phyloP scores from a whole-genome alignment of 2,113 vertebrate species.

The Catagonus wagneri region DNA sequence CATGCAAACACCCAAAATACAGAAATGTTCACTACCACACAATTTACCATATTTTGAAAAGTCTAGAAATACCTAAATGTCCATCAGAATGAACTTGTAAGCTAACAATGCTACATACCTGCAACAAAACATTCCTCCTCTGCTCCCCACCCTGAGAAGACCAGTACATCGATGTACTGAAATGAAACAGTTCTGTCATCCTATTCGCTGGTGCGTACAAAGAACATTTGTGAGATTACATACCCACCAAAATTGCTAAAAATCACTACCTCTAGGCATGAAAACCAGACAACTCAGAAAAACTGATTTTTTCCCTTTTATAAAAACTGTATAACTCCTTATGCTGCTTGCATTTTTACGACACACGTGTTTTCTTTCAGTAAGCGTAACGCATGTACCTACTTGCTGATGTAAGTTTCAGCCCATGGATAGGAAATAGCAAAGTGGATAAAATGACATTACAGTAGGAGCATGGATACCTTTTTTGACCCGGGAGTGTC shows the following conservation, averaged over 20 bases:
- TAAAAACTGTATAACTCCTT: background rate
- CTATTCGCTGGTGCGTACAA: background rate
- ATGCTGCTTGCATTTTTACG: background rate
- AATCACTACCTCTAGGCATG: background rate
- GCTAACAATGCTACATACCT: background rate
- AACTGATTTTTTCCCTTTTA: background rate
- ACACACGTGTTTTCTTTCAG: background rate
- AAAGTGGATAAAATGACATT: background rate
- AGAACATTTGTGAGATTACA: background rate
- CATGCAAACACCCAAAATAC: background rate
- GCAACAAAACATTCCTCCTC: background rate
- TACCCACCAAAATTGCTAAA: background rate
- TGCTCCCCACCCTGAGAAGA: background rate
- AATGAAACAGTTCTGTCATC: background rate
- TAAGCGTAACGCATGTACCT: background rate
- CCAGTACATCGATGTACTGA: background rate
- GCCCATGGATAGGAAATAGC: background rate
- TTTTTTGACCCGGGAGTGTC: background rate
- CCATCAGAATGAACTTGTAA: background rate
- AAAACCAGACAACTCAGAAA: background rate
- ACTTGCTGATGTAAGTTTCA: background rate
- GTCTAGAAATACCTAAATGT: background rate
- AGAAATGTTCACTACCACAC: background rate
- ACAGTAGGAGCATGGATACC: background rate
- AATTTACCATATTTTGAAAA: background rate